Percentiles rank a stretch among this genome's conserved stretches.
phyloP scores from a whole-genome alignment of 2,797 vertebrate species.

The Astyanax mexicanus region DNA sequence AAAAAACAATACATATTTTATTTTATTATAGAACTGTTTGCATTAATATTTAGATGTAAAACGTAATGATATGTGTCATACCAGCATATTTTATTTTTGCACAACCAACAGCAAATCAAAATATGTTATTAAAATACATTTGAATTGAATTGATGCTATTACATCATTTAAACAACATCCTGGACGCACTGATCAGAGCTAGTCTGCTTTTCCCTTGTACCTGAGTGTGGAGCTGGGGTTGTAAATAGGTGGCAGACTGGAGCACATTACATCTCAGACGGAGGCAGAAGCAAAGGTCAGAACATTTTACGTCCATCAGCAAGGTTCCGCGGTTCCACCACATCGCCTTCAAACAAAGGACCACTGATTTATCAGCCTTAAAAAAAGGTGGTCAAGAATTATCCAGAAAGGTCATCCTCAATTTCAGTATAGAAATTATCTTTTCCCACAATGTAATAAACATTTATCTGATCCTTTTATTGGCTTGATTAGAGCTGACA shows the following conservation, averaged over 20 bases:
- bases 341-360: slow-evolving; percentile 73
- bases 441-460: slow-evolving; percentile 98
- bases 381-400: slow-evolving; percentile 89
- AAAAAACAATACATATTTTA: too few species aligned
- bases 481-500: slow-evolving; percentile 99
- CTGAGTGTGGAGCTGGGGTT: slow-evolving; percentile 45
- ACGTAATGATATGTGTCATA: too few species aligned
- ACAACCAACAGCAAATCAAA: too few species aligned
- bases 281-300: slow-evolving; percentile 42
- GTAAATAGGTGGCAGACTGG: slow-evolving; percentile 49
- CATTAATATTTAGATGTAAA: too few species aligned
- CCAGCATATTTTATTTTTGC: too few species aligned
- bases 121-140: too few species aligned
- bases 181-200: slow-evolving; percentile 16
- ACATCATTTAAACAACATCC: neutral
- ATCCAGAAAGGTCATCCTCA: slow-evolving; percentile 99
- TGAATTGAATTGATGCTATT: neutral
- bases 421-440: slow-evolving; percentile 99
- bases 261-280: slow-evolving; percentile 40
- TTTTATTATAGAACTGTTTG: too few species aligned
- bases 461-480: slow-evolving; percentile 99
- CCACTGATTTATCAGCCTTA: slow-evolving; percentile 81
- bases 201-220: neutral
- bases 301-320: slow-evolving; percentile 75
- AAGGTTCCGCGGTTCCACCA: slow-evolving; percentile 72